phyloP scores from a whole-genome alignment of 2,113 vertebrate genomes.

The Passer domesticus region DNA sequence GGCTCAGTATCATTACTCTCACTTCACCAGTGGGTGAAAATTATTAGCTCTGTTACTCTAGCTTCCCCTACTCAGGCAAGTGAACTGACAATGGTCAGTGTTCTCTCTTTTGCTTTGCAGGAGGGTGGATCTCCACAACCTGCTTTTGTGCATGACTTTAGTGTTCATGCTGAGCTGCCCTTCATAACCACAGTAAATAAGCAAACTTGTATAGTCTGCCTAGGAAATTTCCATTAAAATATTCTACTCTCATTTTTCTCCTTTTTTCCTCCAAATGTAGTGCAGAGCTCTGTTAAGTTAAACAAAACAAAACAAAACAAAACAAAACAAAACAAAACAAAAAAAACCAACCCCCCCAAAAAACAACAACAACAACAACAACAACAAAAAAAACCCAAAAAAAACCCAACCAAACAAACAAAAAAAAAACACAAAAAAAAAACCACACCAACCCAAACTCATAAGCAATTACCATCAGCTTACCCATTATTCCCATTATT shows the following conservation, averaged over 20 bases:
- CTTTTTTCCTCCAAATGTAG: neutral
- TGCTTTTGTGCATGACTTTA: neutral
- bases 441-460: neutral
- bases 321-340: too few species aligned
- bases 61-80: neutral
- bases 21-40: neutral
- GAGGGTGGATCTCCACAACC: neutral
- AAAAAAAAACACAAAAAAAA: too few species aligned
- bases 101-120: neutral
- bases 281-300: neutral
- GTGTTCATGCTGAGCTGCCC: neutral
- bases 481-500: neutral
- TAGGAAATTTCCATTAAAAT: neutral
- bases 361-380: too few species aligned
- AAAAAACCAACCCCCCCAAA: too few species aligned
- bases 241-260: neutral
- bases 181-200: neutral
- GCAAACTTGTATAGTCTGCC: neutral
- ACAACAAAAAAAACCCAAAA: too few species aligned
- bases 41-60: neutral
- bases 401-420: too few species aligned
- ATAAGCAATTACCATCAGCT: neutral
- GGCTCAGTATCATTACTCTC: neutral
- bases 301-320: neutral
- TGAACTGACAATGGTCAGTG: neutral